A percentile compares a stretch with the other conserved stretches of the same genome.
These are phyloP conservation scores for Tretioscincus oriximinensis DNA, from an alignment of 2,113 vertebrate genomes.

Conservation along the genomic window DNA sequence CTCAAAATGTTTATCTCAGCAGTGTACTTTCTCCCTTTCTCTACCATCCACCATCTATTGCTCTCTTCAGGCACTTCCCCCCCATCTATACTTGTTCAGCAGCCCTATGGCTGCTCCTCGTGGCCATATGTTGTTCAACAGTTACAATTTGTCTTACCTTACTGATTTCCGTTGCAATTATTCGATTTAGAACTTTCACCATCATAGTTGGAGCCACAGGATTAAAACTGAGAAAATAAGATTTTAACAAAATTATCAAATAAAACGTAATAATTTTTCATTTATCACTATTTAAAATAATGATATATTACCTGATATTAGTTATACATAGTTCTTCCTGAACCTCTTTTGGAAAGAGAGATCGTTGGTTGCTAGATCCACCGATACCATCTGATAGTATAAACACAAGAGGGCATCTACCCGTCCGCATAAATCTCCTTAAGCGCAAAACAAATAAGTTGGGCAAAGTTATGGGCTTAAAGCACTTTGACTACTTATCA, in stretches of 20 bases:
- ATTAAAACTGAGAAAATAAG: conserved; percentile 85
- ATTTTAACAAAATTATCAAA: conserved; percentile 23
- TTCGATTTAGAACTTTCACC: conserved; percentile 88
- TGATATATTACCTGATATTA: conserved; percentile 80
- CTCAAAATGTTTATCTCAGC: neutral
- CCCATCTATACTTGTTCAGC: neutral
- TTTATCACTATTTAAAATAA: neutral
- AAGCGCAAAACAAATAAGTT: conserved; percentile 33
- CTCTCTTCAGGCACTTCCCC: too few relatives aligned
- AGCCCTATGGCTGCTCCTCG: neutral
- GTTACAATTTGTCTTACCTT: conserved; percentile 73
- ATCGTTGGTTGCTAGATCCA: conserved; percentile 82
- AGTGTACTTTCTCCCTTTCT: too few relatives aligned
- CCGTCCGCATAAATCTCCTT: conserved; percentile 81
- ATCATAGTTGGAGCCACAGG: conserved; percentile 91
- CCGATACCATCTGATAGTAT: conserved; percentile 88
- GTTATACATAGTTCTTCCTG: conserved; percentile 82
- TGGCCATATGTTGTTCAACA: neutral
- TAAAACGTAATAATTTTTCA: conserved; percentile 10
- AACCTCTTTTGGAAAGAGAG: conserved; percentile 84
- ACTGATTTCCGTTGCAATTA: conserved; percentile 78
- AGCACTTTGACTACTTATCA: neutral
- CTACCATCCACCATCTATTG: neutral
- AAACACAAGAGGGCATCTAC: conserved; percentile 85
- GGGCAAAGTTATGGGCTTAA: neutral